A percentile compares a stretch with the other conserved stretches of the same genome.
Evolutionary conservation across 2,888 invertebrate genomes (phyloP).

Genomic region (Serrognathus titanus): DNA sequence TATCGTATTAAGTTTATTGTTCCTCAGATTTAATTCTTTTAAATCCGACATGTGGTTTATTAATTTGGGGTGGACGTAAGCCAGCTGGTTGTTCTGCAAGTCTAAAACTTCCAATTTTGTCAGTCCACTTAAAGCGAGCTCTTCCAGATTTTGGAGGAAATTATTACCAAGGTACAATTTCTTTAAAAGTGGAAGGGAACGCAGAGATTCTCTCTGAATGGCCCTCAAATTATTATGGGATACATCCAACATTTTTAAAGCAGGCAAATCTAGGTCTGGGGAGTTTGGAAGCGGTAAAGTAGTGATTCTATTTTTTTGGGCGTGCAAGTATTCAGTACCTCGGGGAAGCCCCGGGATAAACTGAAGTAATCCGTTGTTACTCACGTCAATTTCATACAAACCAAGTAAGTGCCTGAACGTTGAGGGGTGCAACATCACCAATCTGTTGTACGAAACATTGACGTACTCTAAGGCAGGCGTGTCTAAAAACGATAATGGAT

Average conservation of each 20-base stretch:
- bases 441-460: slow-evolving; percentile 73
- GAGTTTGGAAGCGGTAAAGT: slow-evolving; percentile 62
- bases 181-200: slow-evolving; percentile 63
- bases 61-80: slow-evolving; percentile 62
- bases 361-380: slow-evolving; percentile 68
- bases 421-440: slow-evolving; percentile 63
- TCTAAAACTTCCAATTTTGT: slow-evolving; percentile 69
- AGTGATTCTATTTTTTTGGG: slow-evolving; percentile 69
- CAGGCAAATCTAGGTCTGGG: slow-evolving; percentile 68
- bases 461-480: slow-evolving; percentile 72
- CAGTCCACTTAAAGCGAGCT: slow-evolving; percentile 67
- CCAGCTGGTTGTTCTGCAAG: slow-evolving; percentile 69
- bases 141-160: slow-evolving; percentile 66
- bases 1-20: slow-evolving; percentile 71
- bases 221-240: slow-evolving; percentile 71
- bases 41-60: slow-evolving; percentile 62
- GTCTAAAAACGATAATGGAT: slow-evolving; percentile 70
- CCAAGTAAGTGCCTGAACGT: slow-evolving; percentile 72
- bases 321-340: slow-evolving; percentile 70
- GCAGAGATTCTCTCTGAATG: slow-evolving; percentile 63
- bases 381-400: slow-evolving; percentile 75
- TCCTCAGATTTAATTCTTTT: slow-evolving; percentile 69
- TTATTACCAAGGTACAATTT: slow-evolving; percentile 72
- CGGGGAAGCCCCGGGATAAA: slow-evolving; percentile 75
- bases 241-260: slow-evolving; percentile 70